Conservation (phyloP, 2,113 vertebrate species). For the Oryzias curvinotus region DNA sequence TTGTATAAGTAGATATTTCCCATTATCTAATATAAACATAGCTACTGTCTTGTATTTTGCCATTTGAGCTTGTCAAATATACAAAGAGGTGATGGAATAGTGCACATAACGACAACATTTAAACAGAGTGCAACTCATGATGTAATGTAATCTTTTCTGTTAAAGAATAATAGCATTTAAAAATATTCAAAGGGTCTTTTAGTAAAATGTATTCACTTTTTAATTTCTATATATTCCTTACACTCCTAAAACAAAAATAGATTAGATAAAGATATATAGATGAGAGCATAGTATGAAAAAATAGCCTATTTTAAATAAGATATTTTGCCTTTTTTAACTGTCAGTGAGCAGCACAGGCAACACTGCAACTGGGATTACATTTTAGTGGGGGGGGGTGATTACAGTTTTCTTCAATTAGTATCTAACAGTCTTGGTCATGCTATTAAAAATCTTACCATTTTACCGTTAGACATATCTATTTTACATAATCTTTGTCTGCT, state of each 20-base stretch:
- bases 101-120: too few species aligned
- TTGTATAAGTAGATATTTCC: too few species aligned
- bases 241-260: neutral
- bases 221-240: constrained; percentile 36
- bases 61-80: too few species aligned
- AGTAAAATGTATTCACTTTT: constrained; percentile 1
- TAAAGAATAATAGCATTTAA: too few species aligned
- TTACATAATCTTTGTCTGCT: constrained; percentile 17
- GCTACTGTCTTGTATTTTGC: too few species aligned
- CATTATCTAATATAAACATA: too few species aligned
- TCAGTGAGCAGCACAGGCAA: constrained; percentile 15
- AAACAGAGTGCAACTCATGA: too few species aligned
- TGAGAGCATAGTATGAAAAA: too few species aligned
- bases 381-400: constrained; percentile 30
- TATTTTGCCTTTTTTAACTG: neutral
- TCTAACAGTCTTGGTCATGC: constrained; percentile 45
- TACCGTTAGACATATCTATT: constrained; percentile 68
- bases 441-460: constrained; percentile 65
- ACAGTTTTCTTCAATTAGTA: constrained; percentile 53
- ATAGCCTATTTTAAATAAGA: too few species aligned
- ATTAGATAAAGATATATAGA: neutral
- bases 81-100: too few species aligned
- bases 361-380: constrained; percentile 19
- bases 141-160: too few species aligned
- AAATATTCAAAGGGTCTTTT: neutral